phyloP scores from a whole-genome alignment of 2,888 invertebrate genomes.

The Hirtodrosophila alboralis region DNA sequence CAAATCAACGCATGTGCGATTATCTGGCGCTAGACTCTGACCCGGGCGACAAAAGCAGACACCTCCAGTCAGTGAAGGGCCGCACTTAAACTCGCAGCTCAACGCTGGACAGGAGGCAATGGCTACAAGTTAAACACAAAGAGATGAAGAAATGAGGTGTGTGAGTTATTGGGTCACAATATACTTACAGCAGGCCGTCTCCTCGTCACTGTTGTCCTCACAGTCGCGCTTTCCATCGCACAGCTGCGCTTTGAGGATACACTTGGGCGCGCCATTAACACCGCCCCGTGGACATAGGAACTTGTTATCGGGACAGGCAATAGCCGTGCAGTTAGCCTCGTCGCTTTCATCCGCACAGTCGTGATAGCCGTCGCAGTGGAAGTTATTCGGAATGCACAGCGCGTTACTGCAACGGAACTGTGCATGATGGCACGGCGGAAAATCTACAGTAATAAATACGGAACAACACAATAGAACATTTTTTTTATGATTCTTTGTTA shows the following conservation, averaged over 20 bases:
- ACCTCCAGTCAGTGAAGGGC: constrained; percentile 94
- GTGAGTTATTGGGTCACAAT: too few relatives aligned
- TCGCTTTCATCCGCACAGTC: constrained; percentile 97
- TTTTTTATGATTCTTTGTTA: constrained; percentile 4
- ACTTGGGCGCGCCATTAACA: constrained; percentile 90
- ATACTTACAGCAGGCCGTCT: constrained; percentile 93
- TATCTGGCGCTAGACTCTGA: constrained; percentile 91
- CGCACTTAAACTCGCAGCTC: constrained; percentile 96
- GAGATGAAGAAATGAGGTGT: too few relatives aligned
- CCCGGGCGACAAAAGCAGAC: constrained; percentile 95
- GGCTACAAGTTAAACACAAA: constrained; percentile 85
- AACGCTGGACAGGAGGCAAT: constrained; percentile 92
- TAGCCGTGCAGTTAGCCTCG: constrained; percentile 93
- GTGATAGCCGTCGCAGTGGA: constrained; percentile 91
- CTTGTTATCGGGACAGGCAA: constrained; percentile 94
- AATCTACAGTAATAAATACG: constrained; percentile 86
- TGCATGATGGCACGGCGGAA: constrained; percentile 93
- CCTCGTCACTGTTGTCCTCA: constrained; percentile 95
- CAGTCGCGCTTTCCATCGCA: constrained; percentile 97
- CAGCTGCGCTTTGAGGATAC: constrained; percentile 93
- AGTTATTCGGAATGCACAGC: constrained; percentile 94
- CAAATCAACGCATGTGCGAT: constrained; percentile 94
- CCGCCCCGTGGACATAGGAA: constrained; percentile 94
- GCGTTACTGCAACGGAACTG: constrained; percentile 97
- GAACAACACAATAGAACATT: background rate